phyloP scores from a whole-genome alignment of 1,140 invertebrate species.

The Drosophila malerkotliana region DNA sequence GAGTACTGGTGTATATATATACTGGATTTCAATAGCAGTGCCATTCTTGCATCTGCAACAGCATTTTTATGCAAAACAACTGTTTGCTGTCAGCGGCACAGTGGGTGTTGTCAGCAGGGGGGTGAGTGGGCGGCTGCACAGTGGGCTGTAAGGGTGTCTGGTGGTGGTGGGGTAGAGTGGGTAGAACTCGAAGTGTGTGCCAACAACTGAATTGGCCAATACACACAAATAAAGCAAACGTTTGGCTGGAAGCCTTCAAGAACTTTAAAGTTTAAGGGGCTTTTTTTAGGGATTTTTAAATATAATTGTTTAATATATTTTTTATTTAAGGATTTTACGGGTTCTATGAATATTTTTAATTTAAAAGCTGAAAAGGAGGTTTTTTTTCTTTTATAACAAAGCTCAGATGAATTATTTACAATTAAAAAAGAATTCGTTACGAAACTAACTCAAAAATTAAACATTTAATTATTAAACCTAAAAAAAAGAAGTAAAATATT shows the following conservation, averaged over 20 bases:
- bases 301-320: too few species aligned
- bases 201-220: slow-evolving; percentile 24
- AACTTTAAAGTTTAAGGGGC: not conserved
- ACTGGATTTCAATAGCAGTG: slow-evolving; percentile 14
- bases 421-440: too few species aligned
- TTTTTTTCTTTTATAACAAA: too few species aligned
- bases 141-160: not conserved
- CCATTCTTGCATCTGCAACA: slow-evolving; percentile 56
- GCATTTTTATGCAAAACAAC: slow-evolving; percentile 81
- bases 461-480: too few species aligned
- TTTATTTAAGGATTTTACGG: too few species aligned
- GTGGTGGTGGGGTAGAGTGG: not conserved
- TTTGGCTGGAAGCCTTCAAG: slow-evolving; percentile 7
- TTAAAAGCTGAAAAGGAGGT: too few species aligned
- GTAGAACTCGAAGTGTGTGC: not conserved
- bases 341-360: too few species aligned
- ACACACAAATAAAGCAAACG: slow-evolving; percentile 13
- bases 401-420: too few species aligned
- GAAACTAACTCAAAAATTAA: too few species aligned
- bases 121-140: too few species aligned
- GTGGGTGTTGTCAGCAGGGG: slow-evolving; percentile 40
- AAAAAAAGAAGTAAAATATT: too few species aligned
- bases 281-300: too few species aligned
- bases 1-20: not conserved
- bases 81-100: slow-evolving; percentile 77